Evolutionary conservation across 2,888 invertebrate species (phyloP), one percentile per base, ranked within the genome.

Genomic region (Tubulanus polymorphus): DNA sequence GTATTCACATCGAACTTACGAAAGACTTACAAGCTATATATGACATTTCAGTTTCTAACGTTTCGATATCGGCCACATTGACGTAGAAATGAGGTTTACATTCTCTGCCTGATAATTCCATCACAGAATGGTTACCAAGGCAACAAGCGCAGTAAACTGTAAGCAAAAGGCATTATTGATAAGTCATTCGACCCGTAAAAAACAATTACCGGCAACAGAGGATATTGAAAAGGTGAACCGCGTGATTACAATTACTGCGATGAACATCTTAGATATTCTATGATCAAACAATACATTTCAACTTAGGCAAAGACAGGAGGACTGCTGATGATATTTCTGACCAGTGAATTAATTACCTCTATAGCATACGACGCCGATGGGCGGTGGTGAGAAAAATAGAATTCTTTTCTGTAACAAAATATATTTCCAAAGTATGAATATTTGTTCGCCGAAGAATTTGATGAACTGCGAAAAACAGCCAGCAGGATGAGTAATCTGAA

Each of bases 11-110:
- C 15, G 15, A 26, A 26, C 10, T n/a, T n/a, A n/a, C n/a, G n/a
- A n/a, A n/a, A n/a, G n/a, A 69, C 78, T 72, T 64, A 79, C 80
- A 80, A 18, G 80, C 80, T 49, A 79, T 73, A 64, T 75, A 80
- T 8, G 71, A 66, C 27, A 75, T 63, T 65, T 79, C 75, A 32
- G 69, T 65, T 55, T 78, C 77, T 55, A 80, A 65, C n/a, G 71
- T 69, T 59, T 79, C 78, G 57, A 79, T 78, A 62, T 80, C 80
- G 35, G 79, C 79, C 12, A 80, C 76, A 66, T 78, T 80, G 26
- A 80, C 75, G 63, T 80, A 80, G 64, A 80, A 80, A 57, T 78
- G 72, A 6, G 79, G 78, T 45, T 70, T 65, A 28, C 68, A 54
- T 30, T 67, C 65, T n/a, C 56, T 57, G 45, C 60, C 62, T 12